Evolutionary conservation across 1,140 invertebrate species (phyloP), one percentile per base, ranked within the genome.

Genomic region (Sycophila sp.): DNA sequence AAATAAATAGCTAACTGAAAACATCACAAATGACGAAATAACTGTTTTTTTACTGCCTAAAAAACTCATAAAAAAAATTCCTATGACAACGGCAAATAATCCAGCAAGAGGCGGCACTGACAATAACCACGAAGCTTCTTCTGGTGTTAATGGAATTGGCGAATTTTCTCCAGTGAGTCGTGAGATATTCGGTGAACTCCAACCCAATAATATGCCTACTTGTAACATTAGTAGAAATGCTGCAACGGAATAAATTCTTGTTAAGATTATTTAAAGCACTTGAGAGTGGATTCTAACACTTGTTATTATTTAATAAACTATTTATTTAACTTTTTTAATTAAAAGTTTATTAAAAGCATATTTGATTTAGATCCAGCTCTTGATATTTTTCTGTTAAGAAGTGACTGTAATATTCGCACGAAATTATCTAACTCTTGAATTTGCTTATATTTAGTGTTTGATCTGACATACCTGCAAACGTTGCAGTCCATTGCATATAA

Each of bases 31-130:
- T 0, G 89, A 86, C 2, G 89, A 72, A 0, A 91, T 78, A 0
- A 94, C 85, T 0, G 91, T 88, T 45, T 77, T 85, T 83, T 92
- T 93, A 38, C 91, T 85, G 4, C 92, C 93, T 24, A 91, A 80
- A 56, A 82, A 85, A 74, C 89, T 87, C 5, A 81, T 71, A 1
- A 74, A 19, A 8, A 80, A 38, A 24, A 77, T 76, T 10, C 80
- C 83, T 2, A 77, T 10, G 22, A 83, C 53, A 5, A 84, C 79
- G 19, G 86, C 87, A 6, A 82, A n/a, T 0, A 76, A 17, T 17
- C 79, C 70, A 11, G 74, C 76, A 0, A 90, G 75, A 59, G n/a
- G 87, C 88, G 77, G 89, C 81, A 4, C 88, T 1, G 89, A 87
- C 10, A 88, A 88, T 38, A 92, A 85, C 90, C 90, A 92, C 4